Evolutionary conservation across 2,113 vertebrate species (phyloP).

Genomic region (Xiphophorus hellerii): DNA sequence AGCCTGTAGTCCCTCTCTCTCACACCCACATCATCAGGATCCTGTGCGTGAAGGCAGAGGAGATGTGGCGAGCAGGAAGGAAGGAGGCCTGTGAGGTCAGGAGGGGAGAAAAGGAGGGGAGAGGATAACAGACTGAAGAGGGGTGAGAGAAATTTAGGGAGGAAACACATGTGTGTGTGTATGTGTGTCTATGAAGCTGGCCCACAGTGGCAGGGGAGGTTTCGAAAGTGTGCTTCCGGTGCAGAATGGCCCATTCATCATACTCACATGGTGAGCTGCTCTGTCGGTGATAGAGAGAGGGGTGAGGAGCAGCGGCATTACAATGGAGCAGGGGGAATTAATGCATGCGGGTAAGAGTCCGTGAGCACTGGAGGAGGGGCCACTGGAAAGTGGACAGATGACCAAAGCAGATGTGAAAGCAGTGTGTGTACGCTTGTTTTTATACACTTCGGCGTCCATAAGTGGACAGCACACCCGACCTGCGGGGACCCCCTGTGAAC

Average conservation of each 20-base stretch:
- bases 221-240: constrained; percentile 75
- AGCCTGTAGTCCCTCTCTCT: constrained; percentile 19
- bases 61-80: constrained; percentile 66
- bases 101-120: constrained; percentile 54
- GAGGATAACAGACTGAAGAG: constrained; percentile 43
- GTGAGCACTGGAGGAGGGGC: constrained; percentile 65
- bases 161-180: constrained; percentile 25
- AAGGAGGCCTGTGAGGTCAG: constrained; percentile 68
- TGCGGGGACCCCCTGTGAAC: not conserved
- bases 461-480: not conserved
- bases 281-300: constrained; percentile 76
- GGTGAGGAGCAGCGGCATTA: constrained; percentile 65
- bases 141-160: constrained; percentile 27
- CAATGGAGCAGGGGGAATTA: constrained; percentile 49
- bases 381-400: constrained; percentile 55
- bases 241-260: constrained; percentile 79
- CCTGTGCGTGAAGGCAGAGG: constrained; percentile 40
- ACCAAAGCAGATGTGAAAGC: constrained; percentile 72
- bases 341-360: constrained; percentile 60
- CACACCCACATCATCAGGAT: constrained; percentile 20
- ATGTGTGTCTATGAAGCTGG: constrained; percentile 46
- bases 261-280: constrained; percentile 78
- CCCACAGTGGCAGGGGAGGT: constrained; percentile 58
- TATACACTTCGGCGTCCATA: not conserved
- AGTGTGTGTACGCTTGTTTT: constrained; percentile 13